phyloP scores from a whole-genome alignment of 2,113 vertebrate genomes.

The Junco hyemalis region DNA sequence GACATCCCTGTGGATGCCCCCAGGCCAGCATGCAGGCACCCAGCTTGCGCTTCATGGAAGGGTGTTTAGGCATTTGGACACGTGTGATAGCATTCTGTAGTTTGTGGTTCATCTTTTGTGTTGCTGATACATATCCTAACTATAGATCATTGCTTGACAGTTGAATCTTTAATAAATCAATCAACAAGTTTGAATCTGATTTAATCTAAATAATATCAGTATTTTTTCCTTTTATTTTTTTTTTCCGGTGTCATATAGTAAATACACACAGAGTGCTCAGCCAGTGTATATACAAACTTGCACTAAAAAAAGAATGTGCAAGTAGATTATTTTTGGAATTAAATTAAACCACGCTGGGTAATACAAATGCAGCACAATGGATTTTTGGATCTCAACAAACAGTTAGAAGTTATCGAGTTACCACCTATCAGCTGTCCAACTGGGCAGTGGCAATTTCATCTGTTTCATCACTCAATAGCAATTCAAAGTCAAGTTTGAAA shows the following conservation, averaged over 20 bases:
- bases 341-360: neutral
- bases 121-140: neutral
- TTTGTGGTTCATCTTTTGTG: neutral
- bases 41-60: neutral
- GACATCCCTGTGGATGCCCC: fast-evolving
- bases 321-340: neutral
- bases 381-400: neutral
- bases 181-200: neutral
- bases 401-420: neutral
- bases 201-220: neutral
- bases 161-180: neutral
- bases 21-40: neutral
- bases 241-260: no score
- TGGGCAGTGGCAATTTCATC: neutral
- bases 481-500: neutral
- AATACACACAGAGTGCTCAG: neutral
- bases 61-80: neutral
- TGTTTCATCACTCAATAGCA: neutral
- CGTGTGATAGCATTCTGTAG: neutral
- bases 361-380: neutral
- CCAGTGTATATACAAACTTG: neutral
- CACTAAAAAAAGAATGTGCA: neutral
- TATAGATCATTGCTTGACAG: neutral
- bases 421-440: neutral
- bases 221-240: neutral